phyloP scores from a whole-genome alignment of 2,797 vertebrate species.

The Pteropus rufus region DNA sequence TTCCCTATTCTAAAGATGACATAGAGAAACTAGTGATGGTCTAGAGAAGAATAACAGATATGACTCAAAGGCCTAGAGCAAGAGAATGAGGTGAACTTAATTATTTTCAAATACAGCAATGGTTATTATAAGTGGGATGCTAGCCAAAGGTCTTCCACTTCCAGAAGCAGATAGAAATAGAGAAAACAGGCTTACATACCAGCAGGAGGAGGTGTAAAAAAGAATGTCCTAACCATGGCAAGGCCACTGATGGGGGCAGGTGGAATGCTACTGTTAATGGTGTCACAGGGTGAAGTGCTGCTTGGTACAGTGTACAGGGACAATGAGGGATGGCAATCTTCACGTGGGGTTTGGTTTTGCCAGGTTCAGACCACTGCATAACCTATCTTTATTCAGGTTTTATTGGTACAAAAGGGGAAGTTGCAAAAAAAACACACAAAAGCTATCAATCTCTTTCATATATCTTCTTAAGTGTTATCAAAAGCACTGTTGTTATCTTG shows the following conservation, averaged over 20 bases:
- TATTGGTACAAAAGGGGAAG: not conserved
- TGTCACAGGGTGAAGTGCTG: not conserved
- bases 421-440: not conserved
- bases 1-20: conserved; percentile 47
- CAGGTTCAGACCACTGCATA: not conserved
- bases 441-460: not conserved
- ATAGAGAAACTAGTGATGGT: not conserved
- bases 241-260: not conserved
- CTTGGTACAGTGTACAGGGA: not conserved
- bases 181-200: not conserved
- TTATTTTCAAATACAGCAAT: conserved; percentile 5
- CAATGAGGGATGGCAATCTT: not conserved
- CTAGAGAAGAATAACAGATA: conserved; percentile 22
- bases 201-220: not conserved
- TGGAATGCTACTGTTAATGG: not conserved
- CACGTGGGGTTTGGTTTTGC: not conserved
- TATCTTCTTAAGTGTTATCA: not conserved
- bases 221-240: not conserved
- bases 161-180: not conserved
- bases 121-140: not conserved
- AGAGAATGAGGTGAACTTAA: not conserved
- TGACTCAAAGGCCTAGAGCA: not conserved
- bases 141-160: not conserved
- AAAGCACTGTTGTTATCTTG: not conserved
- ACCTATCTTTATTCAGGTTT: not conserved